phyloP scores from a whole-genome alignment of 2,888 invertebrate species.

The Choreutis nemorana region DNA sequence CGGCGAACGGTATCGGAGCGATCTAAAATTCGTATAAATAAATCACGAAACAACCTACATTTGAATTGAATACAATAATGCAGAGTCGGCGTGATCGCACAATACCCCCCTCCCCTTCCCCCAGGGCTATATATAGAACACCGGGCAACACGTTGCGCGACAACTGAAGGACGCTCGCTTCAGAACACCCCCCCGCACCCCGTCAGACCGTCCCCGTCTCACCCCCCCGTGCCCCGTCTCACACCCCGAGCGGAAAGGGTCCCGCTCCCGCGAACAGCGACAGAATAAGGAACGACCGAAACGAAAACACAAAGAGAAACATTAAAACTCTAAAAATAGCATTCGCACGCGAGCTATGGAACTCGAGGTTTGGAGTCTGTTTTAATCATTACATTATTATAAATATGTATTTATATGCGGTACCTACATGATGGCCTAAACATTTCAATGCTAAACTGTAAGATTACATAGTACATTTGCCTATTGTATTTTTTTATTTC shows the following conservation, averaged over 20 bases:
- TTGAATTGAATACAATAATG: too few species aligned
- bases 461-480: too few species aligned
- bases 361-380: slow-evolving; percentile 19
- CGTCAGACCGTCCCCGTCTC: slow-evolving; percentile 18
- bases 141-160: slow-evolving; percentile 31
- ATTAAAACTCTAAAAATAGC: slow-evolving; percentile 37
- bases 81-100: too few species aligned
- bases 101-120: slow-evolving; percentile 15
- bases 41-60: too few species aligned
- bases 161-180: slow-evolving; percentile 60
- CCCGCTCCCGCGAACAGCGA: slow-evolving; percentile 12
- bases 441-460: too few species aligned
- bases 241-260: slow-evolving; percentile 14
- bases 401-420: not conserved
- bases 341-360: slow-evolving; percentile 42
- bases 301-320: slow-evolving; percentile 31
- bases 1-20: too few species aligned
- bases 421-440: not conserved
- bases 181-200: slow-evolving; percentile 20
- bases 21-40: too few species aligned
- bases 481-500: too few species aligned
- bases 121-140: slow-evolving; percentile 27
- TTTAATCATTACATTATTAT: not conserved
- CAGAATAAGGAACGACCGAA: slow-evolving; percentile 22
- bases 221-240: slow-evolving; percentile 15